Conservation (phyloP, 2,888 invertebrate species). For the Zelleria hepariella region DNA sequence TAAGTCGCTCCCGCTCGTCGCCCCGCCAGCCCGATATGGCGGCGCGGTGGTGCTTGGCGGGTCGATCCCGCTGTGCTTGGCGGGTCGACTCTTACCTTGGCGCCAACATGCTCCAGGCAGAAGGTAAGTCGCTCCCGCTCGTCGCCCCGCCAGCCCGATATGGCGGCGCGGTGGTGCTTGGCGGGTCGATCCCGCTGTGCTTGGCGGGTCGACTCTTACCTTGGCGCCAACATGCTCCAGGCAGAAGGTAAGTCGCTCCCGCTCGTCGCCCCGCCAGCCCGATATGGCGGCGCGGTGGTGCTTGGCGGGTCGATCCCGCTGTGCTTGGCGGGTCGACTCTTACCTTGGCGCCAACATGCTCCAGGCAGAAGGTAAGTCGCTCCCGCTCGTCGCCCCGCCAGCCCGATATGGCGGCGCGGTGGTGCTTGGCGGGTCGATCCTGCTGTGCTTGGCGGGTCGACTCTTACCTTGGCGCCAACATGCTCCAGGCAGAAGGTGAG, state of each 20-base stretch:
- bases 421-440: slow-evolving; percentile 84
- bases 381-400: slow-evolving; percentile 75
- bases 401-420: no score
- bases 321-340: no score
- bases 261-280: slow-evolving; percentile 78
- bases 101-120: slow-evolving; percentile 87
- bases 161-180: no score
- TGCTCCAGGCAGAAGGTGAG: no score
- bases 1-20: slow-evolving; percentile 82
- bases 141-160: slow-evolving; percentile 79
- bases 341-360: slow-evolving; percentile 82
- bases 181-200: no score
- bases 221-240: no score
- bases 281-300: slow-evolving; percentile 87
- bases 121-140: slow-evolving; percentile 82
- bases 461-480: no score
- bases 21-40: slow-evolving; percentile 80
- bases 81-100: slow-evolving; percentile 76
- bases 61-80: no score
- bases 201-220: no score
- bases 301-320: slow-evolving; percentile 81
- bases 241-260: slow-evolving; percentile 80
- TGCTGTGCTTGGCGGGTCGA: slow-evolving; percentile 80
- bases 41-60: no score
- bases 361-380: slow-evolving; percentile 86